Evolutionary conservation across 1,140 invertebrate genomes (phyloP), one percentile per base, ranked within the genome.

Genomic region (Drosophila pectinifera): DNA sequence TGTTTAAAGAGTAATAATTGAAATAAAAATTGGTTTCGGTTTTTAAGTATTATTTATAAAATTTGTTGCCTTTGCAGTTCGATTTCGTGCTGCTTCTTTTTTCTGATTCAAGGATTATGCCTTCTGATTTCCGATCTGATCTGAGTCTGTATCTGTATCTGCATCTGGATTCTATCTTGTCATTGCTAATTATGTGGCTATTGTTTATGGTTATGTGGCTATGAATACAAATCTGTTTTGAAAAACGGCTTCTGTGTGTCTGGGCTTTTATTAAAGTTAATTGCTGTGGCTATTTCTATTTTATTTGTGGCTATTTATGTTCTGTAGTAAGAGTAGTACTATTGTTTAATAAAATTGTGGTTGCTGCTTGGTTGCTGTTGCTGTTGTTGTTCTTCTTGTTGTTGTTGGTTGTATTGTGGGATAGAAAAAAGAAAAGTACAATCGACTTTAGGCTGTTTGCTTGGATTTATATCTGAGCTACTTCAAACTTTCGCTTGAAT

Each of bases 361-460:
- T 54, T 73, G 58, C 55, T 73, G 69, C 41, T 39, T 54, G 39
- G 48, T 77, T 84, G 72, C 39, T 78, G 53, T 39, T 56, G 18
- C 38, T 67, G 72, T 58, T 73, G 55, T 42, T 78, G 53, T 39
- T 56, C 18, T 42, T 67, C n/a, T 42, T 78, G 53, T 39, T 56
- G 18, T 42, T 67, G 72, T 58, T 73, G 55, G 42, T 75, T 80
- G 72, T 80, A 78, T 65, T 68, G 72, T 79, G 51, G 78, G 58
- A 77, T 88, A 83, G 83, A 88, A 88, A 86, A 91, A 91, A 91
- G 80, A 91, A 84, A 91, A 88, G 65, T 88, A 91, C 90, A 91
- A 91, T 91, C 90, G 90, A 91, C 90, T 86, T 83, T 83, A 84
- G 90, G 90, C 90, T 90, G 72, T 63, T 80, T 57, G 56, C 65